Percentiles rank a stretch among this genome's conserved stretches.
These are phyloP conservation scores for Leptoclinus maculatus DNA, from an alignment of 2,797 vertebrate genomes.

Conservation along the genomic window DNA sequence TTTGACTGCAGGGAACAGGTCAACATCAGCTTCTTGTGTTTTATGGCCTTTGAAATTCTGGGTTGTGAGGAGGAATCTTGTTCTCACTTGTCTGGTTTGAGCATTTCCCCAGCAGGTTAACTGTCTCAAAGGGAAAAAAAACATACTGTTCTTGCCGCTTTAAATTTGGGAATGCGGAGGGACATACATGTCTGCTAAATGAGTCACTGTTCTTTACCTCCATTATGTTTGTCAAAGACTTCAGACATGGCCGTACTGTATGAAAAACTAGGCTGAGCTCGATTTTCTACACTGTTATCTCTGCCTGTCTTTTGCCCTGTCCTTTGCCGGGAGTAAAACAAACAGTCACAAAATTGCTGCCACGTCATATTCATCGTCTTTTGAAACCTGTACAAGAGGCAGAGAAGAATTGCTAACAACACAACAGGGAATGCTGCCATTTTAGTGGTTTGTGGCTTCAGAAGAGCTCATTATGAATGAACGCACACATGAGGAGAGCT, in stretches of 20 bases:
- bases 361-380: neutral
- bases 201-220: neutral
- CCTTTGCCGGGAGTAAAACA: constrained; percentile 23
- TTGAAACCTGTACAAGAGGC: constrained; percentile 27
- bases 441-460: constrained; percentile 48
- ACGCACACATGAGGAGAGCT: constrained; percentile 32
- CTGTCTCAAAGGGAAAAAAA: constrained; percentile 19
- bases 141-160: neutral
- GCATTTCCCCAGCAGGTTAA: constrained; percentile 5
- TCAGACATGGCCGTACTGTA: neutral
- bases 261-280: neutral
- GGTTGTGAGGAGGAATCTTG: neutral
- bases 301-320: constrained; percentile 7
- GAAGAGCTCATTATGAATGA: constrained; percentile 31
- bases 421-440: constrained; percentile 22
- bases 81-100: constrained; percentile 38
- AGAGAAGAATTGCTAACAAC: constrained; percentile 7
- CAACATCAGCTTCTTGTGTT: neutral
- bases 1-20: too few species aligned
- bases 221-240: neutral
- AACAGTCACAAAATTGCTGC: constrained; percentile 8
- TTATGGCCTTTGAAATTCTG: neutral
- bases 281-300: constrained; percentile 9
- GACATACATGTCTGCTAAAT: neutral
- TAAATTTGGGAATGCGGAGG: neutral